Base-by-base conservation (phyloP, 2,888 invertebrate species). In the Trichogramma dendrolimi region DNA sequence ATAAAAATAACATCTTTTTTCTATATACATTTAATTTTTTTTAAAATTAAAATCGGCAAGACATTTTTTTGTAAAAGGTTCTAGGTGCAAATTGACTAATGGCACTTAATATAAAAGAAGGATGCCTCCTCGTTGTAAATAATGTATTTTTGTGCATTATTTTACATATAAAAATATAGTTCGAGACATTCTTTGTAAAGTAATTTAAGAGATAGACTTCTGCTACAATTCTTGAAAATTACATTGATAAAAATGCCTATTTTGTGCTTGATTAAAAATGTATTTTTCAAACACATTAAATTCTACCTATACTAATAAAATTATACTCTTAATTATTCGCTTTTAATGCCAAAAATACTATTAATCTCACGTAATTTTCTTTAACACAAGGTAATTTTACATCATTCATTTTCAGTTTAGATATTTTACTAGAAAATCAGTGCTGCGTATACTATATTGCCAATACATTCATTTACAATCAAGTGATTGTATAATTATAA, bases 161-260 rank as follows among this genome's bases (percentile, higher is more conserved):
- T 61, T 55, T 61, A 64, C 55, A 56, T 47, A 64, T 57, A 64
- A 62, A 64, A 64, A 64, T 64, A 58, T 58, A 64, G 49, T 51
- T 60, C 39, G 47, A 60, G 56, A 62, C 10, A 61, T 54, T 50
- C 8, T 56, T 59, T 55, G 6, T 48, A 63, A 63, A 57, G 57
- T 6, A 48, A 48, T 48, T 27, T 2, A 27, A 27, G 27, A 27
- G 27, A 27, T 27, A 27, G 27, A 27, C 27, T 27, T 27, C 27
- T 27, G 27, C 27, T 27, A 2, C 27, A 27, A 2, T 27, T 2
- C 27, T 27, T 27, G 27, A 27, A 27, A 27, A 27, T 27, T 27
- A 27, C 27, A 27, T 27, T 27, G 27, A 27, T 27, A 27, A 27
- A 27, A 27, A 27, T 27, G 27, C 27, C 27, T 27, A 27, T 27